A percentile compares a stretch with the other conserved stretches of the same genome.
Evolutionary conservation across 1,140 invertebrate species (phyloP).

Genomic region (Sycobia sp.): DNA sequence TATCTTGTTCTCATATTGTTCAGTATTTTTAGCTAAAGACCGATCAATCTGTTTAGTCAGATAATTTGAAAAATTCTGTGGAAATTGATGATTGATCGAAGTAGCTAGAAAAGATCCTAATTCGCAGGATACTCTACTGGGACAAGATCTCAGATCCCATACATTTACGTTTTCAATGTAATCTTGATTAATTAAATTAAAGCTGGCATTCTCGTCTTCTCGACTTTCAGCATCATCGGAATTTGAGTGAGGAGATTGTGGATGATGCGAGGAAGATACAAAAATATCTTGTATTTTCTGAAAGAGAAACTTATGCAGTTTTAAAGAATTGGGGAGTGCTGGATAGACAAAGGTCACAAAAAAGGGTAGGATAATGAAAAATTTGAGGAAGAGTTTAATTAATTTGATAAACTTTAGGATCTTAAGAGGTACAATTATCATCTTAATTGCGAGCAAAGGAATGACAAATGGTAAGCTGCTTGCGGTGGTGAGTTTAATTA

Average conservation of each 20-base stretch:
- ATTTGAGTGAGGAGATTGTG: constrained; percentile 27
- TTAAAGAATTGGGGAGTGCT: constrained; percentile 30
- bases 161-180: neutral
- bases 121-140: constrained; percentile 45
- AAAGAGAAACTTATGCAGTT: constrained; percentile 4
- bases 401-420: constrained; percentile 46
- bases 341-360: constrained; percentile 40
- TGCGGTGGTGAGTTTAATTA: constrained; percentile 36
- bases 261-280: constrained; percentile 10
- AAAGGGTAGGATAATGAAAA: constrained; percentile 45
- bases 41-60: neutral
- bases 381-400: constrained; percentile 42
- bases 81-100: neutral
- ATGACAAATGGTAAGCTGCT: constrained; percentile 38
- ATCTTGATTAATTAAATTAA: neutral
- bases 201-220: neutral
- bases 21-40: neutral
- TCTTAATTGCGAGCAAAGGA: constrained; percentile 41
- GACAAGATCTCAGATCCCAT: constrained; percentile 33
- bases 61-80: constrained; percentile 10
- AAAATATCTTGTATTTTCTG: constrained; percentile 31
- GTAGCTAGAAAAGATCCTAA: constrained; percentile 37
- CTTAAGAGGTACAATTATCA: constrained; percentile 41
- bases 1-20: neutral
- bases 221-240: constrained; percentile 26